A percentile compares a stretch with the other conserved stretches of the same genome.
Conservation (phyloP, 2,888 invertebrate species). For the Tethea ocularis region DNA sequence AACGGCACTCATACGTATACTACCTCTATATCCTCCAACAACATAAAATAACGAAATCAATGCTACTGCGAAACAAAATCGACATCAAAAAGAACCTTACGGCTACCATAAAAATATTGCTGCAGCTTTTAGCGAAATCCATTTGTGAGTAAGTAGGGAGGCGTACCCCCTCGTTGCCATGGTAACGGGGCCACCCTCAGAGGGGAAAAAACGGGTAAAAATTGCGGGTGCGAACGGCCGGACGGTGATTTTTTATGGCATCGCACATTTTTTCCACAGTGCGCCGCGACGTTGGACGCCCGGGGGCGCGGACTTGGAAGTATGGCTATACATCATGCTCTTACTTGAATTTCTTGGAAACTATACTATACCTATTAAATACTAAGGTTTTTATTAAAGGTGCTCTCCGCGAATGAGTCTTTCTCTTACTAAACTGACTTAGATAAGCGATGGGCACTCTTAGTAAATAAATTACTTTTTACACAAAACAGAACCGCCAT, state of each 20-base stretch:
- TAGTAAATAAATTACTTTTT: no score
- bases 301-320: conserved; percentile 39
- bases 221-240: conserved; percentile 73
- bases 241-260: conserved; percentile 83
- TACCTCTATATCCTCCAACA: not conserved
- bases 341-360: not conserved
- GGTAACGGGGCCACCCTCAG: conserved; percentile 75
- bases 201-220: conserved; percentile 84
- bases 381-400: no score
- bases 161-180: conserved; percentile 62
- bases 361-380: not conserved
- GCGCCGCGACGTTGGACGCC: conserved; percentile 63
- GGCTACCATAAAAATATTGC: conserved; percentile 75
- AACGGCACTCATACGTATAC: not conserved
- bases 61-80: conserved; percentile 26
- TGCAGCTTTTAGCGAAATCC: conserved; percentile 63
- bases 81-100: conserved; percentile 20
- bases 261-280: conserved; percentile 81
- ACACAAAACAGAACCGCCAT: no score
- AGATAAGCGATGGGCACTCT: no score
- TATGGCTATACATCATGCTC: conserved; percentile 43
- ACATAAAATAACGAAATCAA: conserved; percentile 22
- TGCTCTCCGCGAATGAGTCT: no score
- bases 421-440: no score
- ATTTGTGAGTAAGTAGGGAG: conserved; percentile 46